Conservation (phyloP, 2,113 vertebrate genomes). For the Vireo altiloquus region DNA sequence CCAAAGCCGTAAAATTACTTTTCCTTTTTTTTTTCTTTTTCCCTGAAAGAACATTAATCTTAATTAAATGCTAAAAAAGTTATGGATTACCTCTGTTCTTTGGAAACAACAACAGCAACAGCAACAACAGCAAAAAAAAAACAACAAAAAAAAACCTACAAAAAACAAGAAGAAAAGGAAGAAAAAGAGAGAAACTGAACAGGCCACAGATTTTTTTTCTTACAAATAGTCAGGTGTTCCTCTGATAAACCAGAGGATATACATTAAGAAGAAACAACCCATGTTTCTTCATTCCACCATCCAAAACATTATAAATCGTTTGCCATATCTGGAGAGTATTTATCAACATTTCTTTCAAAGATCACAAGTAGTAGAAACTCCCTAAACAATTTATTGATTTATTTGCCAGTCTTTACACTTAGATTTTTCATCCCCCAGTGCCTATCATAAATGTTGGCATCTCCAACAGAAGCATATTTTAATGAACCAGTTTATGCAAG, state of each 20-base stretch:
- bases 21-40: neutral
- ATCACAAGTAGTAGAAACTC: neutral
- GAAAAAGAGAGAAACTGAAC: neutral
- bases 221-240: neutral
- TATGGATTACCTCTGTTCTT: neutral
- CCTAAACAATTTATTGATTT: neutral
- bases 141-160: no score
- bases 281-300: neutral
- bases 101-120: neutral
- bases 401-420: neutral
- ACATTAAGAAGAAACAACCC: accelerated
- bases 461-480: neutral
- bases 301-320: neutral
- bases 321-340: neutral
- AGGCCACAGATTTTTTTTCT: neutral
- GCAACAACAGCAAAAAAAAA: neutral
- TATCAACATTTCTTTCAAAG: neutral
- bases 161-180: accelerated
- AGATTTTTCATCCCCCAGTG: neutral
- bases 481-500: neutral
- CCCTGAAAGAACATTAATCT: neutral
- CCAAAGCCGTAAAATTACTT: neutral
- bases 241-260: neutral
- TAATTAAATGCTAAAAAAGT: neutral
- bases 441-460: neutral